phyloP scores from a whole-genome alignment of 2,113 vertebrate genomes.

The Sminthopsis crassicaudata region DNA sequence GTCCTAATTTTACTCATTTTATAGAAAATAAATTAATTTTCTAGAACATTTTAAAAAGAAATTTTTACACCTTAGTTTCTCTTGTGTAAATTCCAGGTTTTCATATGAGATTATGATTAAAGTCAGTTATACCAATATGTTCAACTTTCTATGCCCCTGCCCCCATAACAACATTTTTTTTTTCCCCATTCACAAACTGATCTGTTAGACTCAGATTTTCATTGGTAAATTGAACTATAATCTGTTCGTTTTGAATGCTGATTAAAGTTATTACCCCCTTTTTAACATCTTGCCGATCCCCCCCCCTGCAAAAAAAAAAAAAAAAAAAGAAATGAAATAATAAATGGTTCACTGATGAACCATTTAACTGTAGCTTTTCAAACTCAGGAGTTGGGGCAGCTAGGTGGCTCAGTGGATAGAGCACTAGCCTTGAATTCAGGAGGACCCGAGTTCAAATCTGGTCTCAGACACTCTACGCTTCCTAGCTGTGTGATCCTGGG shows the following conservation, averaged over 20 bases:
- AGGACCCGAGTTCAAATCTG: no score
- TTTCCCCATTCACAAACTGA: background rate
- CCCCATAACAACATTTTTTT: background rate
- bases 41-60: background rate
- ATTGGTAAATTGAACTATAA: background rate
- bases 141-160: background rate
- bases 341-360: slow-evolving; percentile 12
- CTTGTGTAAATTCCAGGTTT: background rate
- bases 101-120: slow-evolving; percentile 27
- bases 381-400: slow-evolving; percentile 6
- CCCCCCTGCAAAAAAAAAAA: slow-evolving; percentile 10
- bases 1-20: slow-evolving; percentile 24
- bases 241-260: slow-evolving; percentile 30
- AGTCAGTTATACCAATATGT: background rate
- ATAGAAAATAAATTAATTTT: slow-evolving; percentile 15
- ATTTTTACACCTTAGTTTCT: slow-evolving; percentile 16
- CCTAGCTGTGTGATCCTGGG: no score
- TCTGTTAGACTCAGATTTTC: background rate
- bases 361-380: slow-evolving; percentile 11
- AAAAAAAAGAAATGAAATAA: slow-evolving; percentile 28
- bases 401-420: no score
- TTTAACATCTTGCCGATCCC: background rate
- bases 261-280: slow-evolving; percentile 15
- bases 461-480: no score
- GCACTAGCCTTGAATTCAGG: no score